phyloP scores from a whole-genome alignment of 35 echinoderm and acorn worm species.

The Apostichopus japonicus region DNA sequence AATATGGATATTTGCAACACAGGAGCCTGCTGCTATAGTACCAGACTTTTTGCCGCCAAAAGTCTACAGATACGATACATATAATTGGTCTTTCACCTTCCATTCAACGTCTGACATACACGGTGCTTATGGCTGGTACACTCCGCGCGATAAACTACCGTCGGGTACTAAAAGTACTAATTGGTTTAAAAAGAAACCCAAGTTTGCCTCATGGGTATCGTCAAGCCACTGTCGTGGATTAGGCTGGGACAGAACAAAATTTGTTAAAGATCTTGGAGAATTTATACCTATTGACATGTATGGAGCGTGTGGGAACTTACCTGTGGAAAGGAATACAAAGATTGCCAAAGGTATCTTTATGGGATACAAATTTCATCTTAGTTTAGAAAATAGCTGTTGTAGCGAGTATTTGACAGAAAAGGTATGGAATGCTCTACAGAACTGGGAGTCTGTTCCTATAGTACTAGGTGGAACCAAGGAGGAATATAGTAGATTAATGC shows the following conservation, averaged over 20 bases:
- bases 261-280: constrained; percentile 20
- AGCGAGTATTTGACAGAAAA: constrained; percentile 50
- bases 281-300: constrained; percentile 16
- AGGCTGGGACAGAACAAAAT: constrained; percentile 47
- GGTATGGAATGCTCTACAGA: constrained; percentile 8
- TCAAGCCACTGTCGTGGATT: too few relatives aligned
- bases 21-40: too few relatives aligned
- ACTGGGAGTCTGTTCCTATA: constrained; percentile 9
- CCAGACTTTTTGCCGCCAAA: too few relatives aligned
- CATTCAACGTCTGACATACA: too few relatives aligned
- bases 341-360: neutral
- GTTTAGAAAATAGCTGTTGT: constrained; percentile 43
- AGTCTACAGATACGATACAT: too few relatives aligned
- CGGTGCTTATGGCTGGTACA: too few relatives aligned
- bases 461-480: constrained; percentile 37
- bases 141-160: too few relatives aligned
- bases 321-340: neutral
- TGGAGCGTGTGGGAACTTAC: constrained; percentile 17
- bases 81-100: too few relatives aligned
- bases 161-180: too few relatives aligned
- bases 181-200: neutral
- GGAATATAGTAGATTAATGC: neutral
- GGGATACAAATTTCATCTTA: constrained; percentile 24
- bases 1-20: too few relatives aligned
- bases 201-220: too few relatives aligned